These are phyloP conservation scores for Anguilla marmorata DNA, from an alignment of 2,797 vertebrate species.

Conservation along the genomic window DNA sequence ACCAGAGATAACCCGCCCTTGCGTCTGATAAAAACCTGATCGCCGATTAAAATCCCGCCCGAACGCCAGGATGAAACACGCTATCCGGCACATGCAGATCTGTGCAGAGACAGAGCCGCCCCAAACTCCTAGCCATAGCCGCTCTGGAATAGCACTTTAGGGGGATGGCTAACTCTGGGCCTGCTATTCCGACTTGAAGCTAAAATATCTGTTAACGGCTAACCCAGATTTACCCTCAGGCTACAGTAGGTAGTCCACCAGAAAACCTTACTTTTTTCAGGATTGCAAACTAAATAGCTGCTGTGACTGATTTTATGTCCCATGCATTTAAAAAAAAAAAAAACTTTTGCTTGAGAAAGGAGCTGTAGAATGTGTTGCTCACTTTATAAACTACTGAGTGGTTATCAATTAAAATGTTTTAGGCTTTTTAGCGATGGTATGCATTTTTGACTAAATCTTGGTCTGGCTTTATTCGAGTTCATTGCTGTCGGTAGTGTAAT, in stretches of 20 bases:
- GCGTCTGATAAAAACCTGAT: conserved; percentile 58
- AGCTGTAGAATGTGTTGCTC: background rate
- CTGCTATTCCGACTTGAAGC: background rate
- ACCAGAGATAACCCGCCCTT: conserved; percentile 64
- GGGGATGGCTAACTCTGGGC: conserved; percentile 39
- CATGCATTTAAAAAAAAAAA: background rate
- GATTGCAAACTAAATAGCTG: background rate
- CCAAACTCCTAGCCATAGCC: conserved; percentile 59
- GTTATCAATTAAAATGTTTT: background rate
- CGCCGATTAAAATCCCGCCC: conserved; percentile 42
- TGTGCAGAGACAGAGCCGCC: conserved; percentile 67
- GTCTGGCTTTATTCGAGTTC: background rate
- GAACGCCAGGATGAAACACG: conserved; percentile 62
- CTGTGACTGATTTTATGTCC: background rate
- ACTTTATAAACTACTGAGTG: background rate
- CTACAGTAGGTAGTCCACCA: background rate
- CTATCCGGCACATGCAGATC: conserved; percentile 64
- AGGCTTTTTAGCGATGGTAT: background rate
- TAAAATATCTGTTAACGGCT: conserved; percentile 44
- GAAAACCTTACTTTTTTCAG: background rate
- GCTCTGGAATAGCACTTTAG: conserved; percentile 28
- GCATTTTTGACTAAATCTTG: background rate
- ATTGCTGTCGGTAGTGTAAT: conserved; percentile 1
- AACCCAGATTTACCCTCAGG: background rate
- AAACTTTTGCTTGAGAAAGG: background rate